Conservation (phyloP, 2,113 vertebrate species). For the Oostethus manadensis region DNA sequence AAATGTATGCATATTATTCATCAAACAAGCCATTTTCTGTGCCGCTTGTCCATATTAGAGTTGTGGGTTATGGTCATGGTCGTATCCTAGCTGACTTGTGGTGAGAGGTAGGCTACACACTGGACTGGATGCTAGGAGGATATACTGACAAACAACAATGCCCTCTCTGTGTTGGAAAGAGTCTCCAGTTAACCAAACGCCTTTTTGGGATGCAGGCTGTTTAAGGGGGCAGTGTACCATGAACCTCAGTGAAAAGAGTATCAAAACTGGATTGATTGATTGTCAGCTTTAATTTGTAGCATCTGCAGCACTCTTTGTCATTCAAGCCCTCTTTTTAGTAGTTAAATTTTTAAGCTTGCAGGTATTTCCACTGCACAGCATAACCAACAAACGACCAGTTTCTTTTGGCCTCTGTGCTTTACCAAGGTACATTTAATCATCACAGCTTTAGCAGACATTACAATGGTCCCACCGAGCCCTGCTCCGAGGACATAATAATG, state of each 20-base stretch:
- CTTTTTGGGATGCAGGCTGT: too few relatives aligned
- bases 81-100: too few relatives aligned
- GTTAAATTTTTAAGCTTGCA: constrained; percentile 44
- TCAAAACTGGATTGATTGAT: constrained; percentile 30
- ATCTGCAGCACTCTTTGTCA: constrained; percentile 23
- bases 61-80: too few relatives aligned
- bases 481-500: constrained; percentile 28
- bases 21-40: too few relatives aligned
- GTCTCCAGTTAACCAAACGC: too few relatives aligned
- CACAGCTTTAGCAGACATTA: constrained; percentile 60
- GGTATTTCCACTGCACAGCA: constrained; percentile 62
- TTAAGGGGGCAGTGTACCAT: constrained; percentile 7
- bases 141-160: too few relatives aligned
- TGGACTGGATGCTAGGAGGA: too few relatives aligned
- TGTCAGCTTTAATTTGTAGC: constrained; percentile 22
- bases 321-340: constrained; percentile 28
- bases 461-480: constrained; percentile 47
- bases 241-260: constrained; percentile 31
- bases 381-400: constrained; percentile 64
- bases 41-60: too few relatives aligned
- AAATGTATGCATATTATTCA: too few relatives aligned
- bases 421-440: constrained; percentile 61
- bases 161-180: too few relatives aligned
- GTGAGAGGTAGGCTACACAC: too few relatives aligned
- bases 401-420: constrained; percentile 57